A percentile compares a stretch with the other conserved stretches of the same genome.
phyloP scores from a whole-genome alignment of 2,113 vertebrate species.

The Ifrita kowaldi region DNA sequence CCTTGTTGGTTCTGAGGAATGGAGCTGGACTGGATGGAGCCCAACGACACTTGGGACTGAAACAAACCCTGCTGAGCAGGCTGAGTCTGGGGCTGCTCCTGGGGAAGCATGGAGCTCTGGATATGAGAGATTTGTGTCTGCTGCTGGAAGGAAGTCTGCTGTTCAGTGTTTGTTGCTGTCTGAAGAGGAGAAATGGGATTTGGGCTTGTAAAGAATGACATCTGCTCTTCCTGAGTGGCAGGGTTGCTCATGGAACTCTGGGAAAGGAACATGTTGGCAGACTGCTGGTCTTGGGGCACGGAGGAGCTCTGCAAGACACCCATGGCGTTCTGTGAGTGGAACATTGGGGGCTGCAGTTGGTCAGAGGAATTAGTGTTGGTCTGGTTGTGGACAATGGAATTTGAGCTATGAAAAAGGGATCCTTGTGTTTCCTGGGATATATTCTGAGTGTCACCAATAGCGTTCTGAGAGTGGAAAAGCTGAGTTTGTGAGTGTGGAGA shows the following conservation, averaged over 20 bases:
- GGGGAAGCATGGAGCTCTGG: constrained; percentile 82
- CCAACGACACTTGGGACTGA: constrained; percentile 72
- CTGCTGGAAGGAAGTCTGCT: constrained; percentile 85
- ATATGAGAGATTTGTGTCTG: constrained; percentile 82
- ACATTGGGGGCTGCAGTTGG: constrained; percentile 87
- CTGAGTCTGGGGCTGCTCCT: constrained; percentile 77
- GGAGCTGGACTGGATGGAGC: constrained; percentile 71
- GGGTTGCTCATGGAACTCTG: constrained; percentile 79
- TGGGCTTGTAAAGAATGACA: constrained; percentile 84
- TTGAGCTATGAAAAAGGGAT: constrained; percentile 77
- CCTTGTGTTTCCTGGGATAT: constrained; percentile 76
- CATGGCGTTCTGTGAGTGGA: constrained; percentile 84
- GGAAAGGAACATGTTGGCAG: constrained; percentile 85
- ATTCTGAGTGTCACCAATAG: constrained; percentile 83
- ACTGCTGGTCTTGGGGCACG: constrained; percentile 85
- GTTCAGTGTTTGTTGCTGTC: constrained; percentile 82
- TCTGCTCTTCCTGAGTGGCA: constrained; percentile 83
- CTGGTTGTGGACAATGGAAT: constrained; percentile 81
- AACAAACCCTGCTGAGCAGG: constrained; percentile 73
- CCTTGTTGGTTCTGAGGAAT: constrained; percentile 80
- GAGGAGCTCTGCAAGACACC: constrained; percentile 82
- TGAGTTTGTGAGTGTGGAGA: constrained; percentile 84
- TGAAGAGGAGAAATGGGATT: constrained; percentile 84
- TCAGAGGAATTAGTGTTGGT: constrained; percentile 83
- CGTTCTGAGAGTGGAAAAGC: constrained; percentile 86